Percentiles rank a stretch among this genome's conserved stretches.
These are phyloP conservation scores for Puntigrus tetrazona DNA, from an alignment of 2,113 vertebrate genomes.

Conservation along the genomic window DNA sequence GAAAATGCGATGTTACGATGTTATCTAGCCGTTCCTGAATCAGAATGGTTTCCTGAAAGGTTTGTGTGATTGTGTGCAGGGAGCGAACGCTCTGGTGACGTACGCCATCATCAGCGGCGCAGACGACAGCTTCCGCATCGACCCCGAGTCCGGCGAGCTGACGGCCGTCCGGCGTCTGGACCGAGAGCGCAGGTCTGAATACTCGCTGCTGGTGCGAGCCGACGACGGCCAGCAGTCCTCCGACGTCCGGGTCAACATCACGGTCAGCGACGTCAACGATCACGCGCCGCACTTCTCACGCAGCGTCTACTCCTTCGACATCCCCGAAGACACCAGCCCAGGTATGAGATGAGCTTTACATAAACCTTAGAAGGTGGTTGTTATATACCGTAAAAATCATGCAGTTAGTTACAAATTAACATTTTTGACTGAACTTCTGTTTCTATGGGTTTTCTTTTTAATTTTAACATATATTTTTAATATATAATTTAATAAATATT, in stretches of 20 bases:
- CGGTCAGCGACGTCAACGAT: slow-evolving; percentile 92
- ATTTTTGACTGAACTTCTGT: no score
- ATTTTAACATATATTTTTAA: no score
- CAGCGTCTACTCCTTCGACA: slow-evolving; percentile 89
- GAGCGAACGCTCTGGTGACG: slow-evolving; percentile 93
- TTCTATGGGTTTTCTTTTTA: no score
- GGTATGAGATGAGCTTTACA: no score
- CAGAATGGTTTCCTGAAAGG: not conserved
- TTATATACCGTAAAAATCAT: no score
- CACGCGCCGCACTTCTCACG: slow-evolving; percentile 92
- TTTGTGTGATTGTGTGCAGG: slow-evolving; percentile 69
- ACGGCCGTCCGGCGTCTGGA: slow-evolving; percentile 90
- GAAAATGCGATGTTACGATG: no score
- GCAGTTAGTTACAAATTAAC: no score
- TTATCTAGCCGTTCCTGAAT: no score
- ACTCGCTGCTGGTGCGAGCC: slow-evolving; percentile 90
- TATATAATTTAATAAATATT: no score
- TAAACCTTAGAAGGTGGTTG: no score
- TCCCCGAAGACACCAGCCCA: slow-evolving; percentile 87
- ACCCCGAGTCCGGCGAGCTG: slow-evolving; percentile 93
- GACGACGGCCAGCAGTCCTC: slow-evolving; percentile 95
- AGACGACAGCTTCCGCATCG: slow-evolving; percentile 92
- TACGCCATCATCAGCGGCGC: slow-evolving; percentile 96
- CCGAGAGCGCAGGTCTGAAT: slow-evolving; percentile 90
- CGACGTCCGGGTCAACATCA: slow-evolving; percentile 92